These are phyloP conservation scores for Eudyptes chrysolophus DNA, from an alignment of 2,113 vertebrate genomes.

Conservation along the genomic window DNA sequence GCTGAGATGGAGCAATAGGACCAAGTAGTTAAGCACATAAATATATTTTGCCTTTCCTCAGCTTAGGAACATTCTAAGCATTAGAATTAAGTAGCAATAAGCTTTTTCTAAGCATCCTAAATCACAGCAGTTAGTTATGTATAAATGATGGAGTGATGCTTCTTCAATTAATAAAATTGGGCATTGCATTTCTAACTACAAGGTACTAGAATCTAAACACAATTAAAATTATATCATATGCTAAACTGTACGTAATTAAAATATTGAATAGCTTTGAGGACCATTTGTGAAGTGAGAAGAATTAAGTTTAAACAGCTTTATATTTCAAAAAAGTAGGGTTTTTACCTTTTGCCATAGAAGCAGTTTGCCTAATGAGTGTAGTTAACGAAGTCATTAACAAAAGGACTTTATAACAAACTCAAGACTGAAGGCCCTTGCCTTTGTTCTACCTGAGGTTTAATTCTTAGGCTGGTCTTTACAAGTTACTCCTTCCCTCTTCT, in stretches of 20 bases:
- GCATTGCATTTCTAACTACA: neutral
- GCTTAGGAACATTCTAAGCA: neutral
- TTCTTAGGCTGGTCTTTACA: neutral
- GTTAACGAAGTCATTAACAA: neutral
- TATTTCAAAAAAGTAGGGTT: neutral
- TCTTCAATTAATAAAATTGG: neutral
- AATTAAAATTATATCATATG: neutral
- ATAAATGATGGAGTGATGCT: neutral
- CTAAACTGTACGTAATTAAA: neutral
- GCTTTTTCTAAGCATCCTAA: neutral
- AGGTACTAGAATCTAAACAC: neutral
- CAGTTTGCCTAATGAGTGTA: neutral
- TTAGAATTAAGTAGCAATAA: neutral
- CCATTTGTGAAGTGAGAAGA: neutral
- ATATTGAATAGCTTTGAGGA: neutral
- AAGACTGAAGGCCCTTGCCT: neutral
- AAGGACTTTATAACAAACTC: neutral
- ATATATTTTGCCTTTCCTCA: neutral
- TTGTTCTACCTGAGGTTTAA: neutral
- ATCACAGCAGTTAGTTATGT: neutral
- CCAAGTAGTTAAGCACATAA: neutral
- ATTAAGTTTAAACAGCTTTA: neutral
- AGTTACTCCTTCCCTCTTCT: neutral
- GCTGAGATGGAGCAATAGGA: neutral
- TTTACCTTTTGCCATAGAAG: neutral